Base-by-base conservation (phyloP, 1,140 invertebrate species). In the Panonychus citri region DNA sequence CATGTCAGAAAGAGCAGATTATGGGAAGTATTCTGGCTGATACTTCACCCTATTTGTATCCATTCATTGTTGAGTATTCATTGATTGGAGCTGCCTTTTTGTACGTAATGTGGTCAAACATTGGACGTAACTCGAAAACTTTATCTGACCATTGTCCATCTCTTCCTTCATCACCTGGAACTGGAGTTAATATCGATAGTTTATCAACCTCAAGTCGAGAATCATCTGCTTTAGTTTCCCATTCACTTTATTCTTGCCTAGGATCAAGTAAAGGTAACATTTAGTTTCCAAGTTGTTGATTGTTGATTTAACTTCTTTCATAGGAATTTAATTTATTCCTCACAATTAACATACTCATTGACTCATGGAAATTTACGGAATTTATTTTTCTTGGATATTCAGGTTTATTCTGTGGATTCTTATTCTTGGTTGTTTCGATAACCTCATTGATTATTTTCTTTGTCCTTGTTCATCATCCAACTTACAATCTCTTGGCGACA, bases 61-160 rank as follows among this genome's bases (percentile, higher is more conserved):
- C 89, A 1, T 91, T 91, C 68, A 94, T 94, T 61, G 89, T 96
- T 64, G 88, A 96, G 68, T 96, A 95, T 69, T 90, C 87, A 58
- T 71, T 97, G 48, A 94, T 97, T 66, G 89, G 87, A 21, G 90
- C 91, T 25, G 89, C 90, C 52, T 86, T 97, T 27, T 82, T 96
- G 64, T 96, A 93, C 68, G 85, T 95, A 46, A 94, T 96, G 81
- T 96, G 89, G 89, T 83, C 83, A 65, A 86, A 89, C 69, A 90
- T 93, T 42, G 63, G 63, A n/a, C 63, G 62, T 24, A 56, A 28
- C 12, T 30, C 48, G 13, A 21, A 30, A 17, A 27, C 17, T 30
- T 28, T 53, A 1, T 10, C 26, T 25, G 53, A 39, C 19, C 17
- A n/a, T 2, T 53, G 26, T 49, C 27, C 24, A 37, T 39, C 25